These are phyloP conservation scores for Zapornia atra DNA, from an alignment of 2,113 vertebrate species.

Conservation along the genomic window DNA sequence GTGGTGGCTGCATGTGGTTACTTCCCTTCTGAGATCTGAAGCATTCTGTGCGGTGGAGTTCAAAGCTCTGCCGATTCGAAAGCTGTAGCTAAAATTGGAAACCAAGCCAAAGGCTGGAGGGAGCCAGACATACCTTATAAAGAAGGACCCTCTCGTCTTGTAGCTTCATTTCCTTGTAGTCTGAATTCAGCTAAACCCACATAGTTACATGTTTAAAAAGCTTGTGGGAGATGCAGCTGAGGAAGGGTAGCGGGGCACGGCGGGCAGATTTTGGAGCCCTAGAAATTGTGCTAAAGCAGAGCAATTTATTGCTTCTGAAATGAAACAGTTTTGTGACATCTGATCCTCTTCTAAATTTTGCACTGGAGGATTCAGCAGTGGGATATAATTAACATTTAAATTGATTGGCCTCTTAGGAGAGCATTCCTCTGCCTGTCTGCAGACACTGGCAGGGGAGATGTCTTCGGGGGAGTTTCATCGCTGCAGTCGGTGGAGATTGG, in stretches of 20 bases:
- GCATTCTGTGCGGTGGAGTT: neutral
- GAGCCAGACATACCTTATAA: neutral
- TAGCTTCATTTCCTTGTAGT: neutral
- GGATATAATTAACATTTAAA: neutral
- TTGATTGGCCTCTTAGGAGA: neutral
- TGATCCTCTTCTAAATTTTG: neutral
- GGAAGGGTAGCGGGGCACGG: neutral
- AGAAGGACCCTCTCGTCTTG: neutral
- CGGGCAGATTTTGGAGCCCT: neutral
- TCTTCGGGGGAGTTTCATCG: neutral
- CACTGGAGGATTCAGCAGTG: neutral
- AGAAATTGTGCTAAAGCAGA: neutral
- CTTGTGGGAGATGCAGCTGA: neutral
- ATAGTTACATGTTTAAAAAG: neutral
- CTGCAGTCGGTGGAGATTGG: neutral
- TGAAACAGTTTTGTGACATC: neutral
- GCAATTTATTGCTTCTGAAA: neutral
- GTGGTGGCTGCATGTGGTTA: neutral
- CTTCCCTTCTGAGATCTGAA: neutral
- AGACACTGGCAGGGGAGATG: neutral
- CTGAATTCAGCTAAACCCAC: neutral
- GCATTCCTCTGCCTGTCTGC: neutral
- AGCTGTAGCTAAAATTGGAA: neutral
- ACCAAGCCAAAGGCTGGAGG: neutral
- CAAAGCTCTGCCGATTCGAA: neutral